Percentiles rank a stretch among this genome's conserved stretches.
phyloP scores from a whole-genome alignment of 2,797 vertebrate species.

The Enoplosus armatus region DNA sequence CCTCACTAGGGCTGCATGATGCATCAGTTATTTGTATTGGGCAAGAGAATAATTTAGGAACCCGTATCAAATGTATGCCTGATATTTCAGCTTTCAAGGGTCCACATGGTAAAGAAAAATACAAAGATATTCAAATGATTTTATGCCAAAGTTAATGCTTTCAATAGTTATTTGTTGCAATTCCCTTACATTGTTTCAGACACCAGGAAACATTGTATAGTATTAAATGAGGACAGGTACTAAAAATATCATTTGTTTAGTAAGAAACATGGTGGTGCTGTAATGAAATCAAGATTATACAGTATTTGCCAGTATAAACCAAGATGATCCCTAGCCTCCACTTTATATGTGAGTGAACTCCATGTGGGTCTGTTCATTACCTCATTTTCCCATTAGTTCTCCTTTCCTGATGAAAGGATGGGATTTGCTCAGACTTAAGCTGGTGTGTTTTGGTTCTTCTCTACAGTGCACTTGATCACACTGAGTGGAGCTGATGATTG shows the following conservation, averaged over 20 bases:
- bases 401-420: not conserved
- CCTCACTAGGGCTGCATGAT: not conserved
- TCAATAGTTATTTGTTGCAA: not conserved
- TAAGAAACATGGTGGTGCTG: not conserved
- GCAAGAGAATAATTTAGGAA: not conserved
- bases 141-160: not conserved
- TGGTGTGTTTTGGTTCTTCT: slow-evolving; percentile 8
- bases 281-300: not conserved
- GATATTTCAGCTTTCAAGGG: not conserved
- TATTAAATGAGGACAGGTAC: not conserved
- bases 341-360: not conserved
- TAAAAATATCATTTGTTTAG: not conserved
- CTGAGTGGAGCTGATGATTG: not conserved
- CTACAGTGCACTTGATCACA: not conserved
- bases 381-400: not conserved
- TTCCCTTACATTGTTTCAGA: not conserved
- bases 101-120: not conserved
- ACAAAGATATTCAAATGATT: not conserved
- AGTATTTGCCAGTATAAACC: not conserved
- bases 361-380: not conserved
- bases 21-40: slow-evolving; percentile 1
- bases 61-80: not conserved
- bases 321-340: not conserved
- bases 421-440: not conserved
- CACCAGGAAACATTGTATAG: not conserved